Base-by-base conservation (phyloP, 2,797 vertebrate genomes). In the Parotocinclus haroldoi region DNA sequence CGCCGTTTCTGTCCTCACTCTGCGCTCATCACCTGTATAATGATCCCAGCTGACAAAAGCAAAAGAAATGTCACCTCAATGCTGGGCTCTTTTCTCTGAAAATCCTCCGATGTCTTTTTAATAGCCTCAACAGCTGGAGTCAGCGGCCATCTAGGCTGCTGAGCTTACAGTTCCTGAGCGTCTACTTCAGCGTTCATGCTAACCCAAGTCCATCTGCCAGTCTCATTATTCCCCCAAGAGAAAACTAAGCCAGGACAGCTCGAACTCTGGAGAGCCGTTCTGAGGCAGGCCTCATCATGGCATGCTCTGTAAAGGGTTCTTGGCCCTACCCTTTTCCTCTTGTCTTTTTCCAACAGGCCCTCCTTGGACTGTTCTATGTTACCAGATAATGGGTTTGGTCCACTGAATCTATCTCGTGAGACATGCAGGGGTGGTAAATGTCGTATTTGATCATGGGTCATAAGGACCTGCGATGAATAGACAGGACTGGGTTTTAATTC, bases 81-180 rank as follows among this genome's bases (percentile, higher is more conserved):
- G 58, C 72, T 67, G 55, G 62, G 40, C 27, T 46, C 16, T 72
- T 76, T 75, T 79, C 74, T 78, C 81, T 87, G 84, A 80, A 84
- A 82, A 12, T 12, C 54, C 39, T 76, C 72, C 82, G 80, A 85
- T 89, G 86, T 86, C 80, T 85, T 83, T 86, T 87, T 85, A 86
- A 89, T 87, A 82, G 82, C 80, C 74, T 63, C 82, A 89, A 82
- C 84, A 88, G 84, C 83, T 85, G 85, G 81, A 87, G 80, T 76
- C 85, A 83, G 84, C 83, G 72, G 75, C 69, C 42, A 64, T 70
- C 69, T 72, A 72, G 76, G 82, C 78, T 85, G 82, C 84, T 83
- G 81, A 83, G 69, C 51, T 45, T 59, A 65, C 61, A 60, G 36
- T 55, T 69, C 49, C 57, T 68, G 57, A 53, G 50, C 39, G 49